Percentiles rank a stretch among this genome's conserved stretches.
Evolutionary conservation across 2,113 vertebrate species (phyloP).

Genomic region (Anolis sagrei): DNA sequence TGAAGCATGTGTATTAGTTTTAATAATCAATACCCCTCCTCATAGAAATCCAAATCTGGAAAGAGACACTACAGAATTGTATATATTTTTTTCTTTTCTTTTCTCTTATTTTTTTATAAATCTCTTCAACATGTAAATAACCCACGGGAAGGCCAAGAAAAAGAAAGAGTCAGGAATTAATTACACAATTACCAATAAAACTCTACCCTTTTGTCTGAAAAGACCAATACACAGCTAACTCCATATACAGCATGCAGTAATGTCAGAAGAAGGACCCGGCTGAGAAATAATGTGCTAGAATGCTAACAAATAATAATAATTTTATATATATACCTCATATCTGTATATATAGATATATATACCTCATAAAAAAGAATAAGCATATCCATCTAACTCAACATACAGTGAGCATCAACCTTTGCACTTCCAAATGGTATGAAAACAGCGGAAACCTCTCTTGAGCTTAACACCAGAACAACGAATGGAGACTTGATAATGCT

Average conservation of each 20-base stretch:
- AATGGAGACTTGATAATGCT: conserved; percentile 54
- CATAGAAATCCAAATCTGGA: conserved; percentile 39
- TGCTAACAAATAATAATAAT: conserved; percentile 67
- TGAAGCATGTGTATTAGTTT: conserved; percentile 7
- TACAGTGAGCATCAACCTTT: conserved; percentile 46
- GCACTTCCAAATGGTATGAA: conserved; percentile 56
- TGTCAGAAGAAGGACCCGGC: conserved; percentile 75
- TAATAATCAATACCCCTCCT: not conserved
- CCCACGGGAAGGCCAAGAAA: conserved; percentile 25
- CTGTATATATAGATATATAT: conserved; percentile 72
- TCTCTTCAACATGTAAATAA: conserved; percentile 67
- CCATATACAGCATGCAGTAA: conserved; percentile 83
- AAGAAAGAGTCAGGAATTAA: conserved; percentile 61
- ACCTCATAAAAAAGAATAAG: conserved; percentile 73
- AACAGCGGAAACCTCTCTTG: conserved; percentile 47
- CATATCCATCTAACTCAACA: conserved; percentile 64
- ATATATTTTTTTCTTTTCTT: not conserved
- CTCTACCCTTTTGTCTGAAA: conserved; percentile 68
- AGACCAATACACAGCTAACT: conserved; percentile 78
- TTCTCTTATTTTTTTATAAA: conserved; percentile 51
- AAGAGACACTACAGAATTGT: conserved; percentile 51
- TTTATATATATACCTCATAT: conserved; percentile 74
- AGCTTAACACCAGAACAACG: conserved; percentile 41
- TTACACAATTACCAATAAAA: conserved; percentile 71
- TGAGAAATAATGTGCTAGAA: conserved; percentile 75